phyloP scores from a whole-genome alignment of 2,797 vertebrate species.

The Pangasius macronema region DNA sequence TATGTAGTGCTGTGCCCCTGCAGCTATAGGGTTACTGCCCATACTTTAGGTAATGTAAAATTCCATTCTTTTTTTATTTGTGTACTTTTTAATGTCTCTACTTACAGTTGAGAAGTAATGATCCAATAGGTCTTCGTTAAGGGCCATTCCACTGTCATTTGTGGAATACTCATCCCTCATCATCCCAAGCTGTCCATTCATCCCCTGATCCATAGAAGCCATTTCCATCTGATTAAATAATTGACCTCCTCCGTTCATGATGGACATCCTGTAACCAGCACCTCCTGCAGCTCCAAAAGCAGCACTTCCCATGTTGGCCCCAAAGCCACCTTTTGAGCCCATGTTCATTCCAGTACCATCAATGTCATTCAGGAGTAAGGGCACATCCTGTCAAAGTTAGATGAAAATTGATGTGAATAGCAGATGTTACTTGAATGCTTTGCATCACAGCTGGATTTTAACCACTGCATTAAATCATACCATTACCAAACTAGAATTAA shows the following conservation, averaged over 20 bases:
- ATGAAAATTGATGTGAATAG: slow-evolving; percentile 15
- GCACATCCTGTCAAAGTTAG: slow-evolving; percentile 63
- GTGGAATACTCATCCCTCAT: slow-evolving; percentile 37
- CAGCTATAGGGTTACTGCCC: no score
- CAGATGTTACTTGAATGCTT: not conserved
- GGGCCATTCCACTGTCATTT: slow-evolving; percentile 61
- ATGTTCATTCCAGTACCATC: not conserved
- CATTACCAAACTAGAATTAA: not conserved
- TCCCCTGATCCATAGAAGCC: slow-evolving; percentile 9
- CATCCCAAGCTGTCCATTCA: slow-evolving; percentile 41
- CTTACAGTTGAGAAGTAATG: slow-evolving; percentile 72
- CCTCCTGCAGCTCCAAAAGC: not conserved
- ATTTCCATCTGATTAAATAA: slow-evolving; percentile 1
- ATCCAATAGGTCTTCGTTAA: slow-evolving; percentile 60
- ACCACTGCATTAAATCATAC: not conserved
- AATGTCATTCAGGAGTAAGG: slow-evolving; percentile 22
- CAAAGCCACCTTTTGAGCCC: not conserved
- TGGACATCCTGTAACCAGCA: not conserved
- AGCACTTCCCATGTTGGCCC: not conserved
- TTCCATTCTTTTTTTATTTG: not conserved
- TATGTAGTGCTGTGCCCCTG: not conserved
- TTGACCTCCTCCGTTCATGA: slow-evolving; percentile 21
- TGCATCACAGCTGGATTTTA: not conserved
- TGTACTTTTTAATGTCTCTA: not conserved
- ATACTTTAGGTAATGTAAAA: not conserved